These are phyloP conservation scores for Bradypus variegatus DNA, from an alignment of 2,797 vertebrate species.

Conservation along the genomic window DNA sequence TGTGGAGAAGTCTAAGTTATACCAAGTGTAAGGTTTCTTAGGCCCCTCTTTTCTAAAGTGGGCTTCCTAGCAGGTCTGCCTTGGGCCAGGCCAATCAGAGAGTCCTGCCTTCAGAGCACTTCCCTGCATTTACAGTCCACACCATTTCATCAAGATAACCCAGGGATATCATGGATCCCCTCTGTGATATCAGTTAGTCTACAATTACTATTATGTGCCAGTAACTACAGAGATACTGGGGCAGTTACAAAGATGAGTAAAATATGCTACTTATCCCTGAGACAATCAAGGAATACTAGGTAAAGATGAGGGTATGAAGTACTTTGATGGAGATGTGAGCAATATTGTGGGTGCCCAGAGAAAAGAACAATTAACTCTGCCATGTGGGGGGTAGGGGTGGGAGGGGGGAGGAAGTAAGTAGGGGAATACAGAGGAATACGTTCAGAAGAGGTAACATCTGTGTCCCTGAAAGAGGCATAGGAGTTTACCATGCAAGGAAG, in stretches of 20 bases:
- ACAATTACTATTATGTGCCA: neutral
- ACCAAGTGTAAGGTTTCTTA: neutral
- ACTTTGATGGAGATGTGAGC: neutral
- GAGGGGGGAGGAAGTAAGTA: neutral
- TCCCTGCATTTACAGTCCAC: neutral
- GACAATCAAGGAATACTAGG: neutral
- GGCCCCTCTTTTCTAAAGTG: slow-evolving; percentile 13
- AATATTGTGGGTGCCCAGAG: neutral
- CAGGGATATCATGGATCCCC: neutral
- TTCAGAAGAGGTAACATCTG: neutral
- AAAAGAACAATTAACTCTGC: neutral
- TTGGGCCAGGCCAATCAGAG: neutral
- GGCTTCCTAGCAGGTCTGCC: neutral
- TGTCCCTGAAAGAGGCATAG: neutral
- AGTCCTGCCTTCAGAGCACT: neutral
- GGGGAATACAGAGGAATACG: neutral
- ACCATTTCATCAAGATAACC: neutral
- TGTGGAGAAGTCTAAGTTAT: neutral
- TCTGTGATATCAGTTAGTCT: neutral
- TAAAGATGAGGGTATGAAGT: neutral
- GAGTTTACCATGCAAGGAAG: neutral
- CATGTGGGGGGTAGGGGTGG: neutral
- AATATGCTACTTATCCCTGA: neutral
- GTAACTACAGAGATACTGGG: neutral
- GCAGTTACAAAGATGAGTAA: slow-evolving; percentile 5